Evolutionary conservation across 2,888 invertebrate genomes (phyloP), one percentile per base, ranked within the genome.

Genomic region (Scaptodrosophila latifasciaeformis): DNA sequence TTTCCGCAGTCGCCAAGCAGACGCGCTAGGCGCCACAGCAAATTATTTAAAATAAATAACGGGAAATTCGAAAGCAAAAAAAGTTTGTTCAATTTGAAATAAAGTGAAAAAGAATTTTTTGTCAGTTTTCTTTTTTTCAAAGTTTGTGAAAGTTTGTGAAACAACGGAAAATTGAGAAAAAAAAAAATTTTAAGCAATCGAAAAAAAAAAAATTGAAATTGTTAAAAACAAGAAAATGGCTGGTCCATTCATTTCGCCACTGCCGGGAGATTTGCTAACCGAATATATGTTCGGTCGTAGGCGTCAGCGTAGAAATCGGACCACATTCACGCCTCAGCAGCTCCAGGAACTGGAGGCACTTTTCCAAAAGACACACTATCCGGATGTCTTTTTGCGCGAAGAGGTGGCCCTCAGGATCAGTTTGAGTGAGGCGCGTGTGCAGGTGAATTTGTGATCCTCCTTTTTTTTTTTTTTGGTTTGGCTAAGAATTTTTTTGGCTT

Each of bases 281-380:
- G 96, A 96, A 85, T 96, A 96, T 80, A 95, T 96, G 95, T 96
- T 96, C 84, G 96, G 96, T 7, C 89, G 96, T 67, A 90, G 96
- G 59, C 89, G 96, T 69, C 92, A 97, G 89, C 90, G 96, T 57
- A 90, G 96, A 59, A 96, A 96, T 86, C 89, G 97, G 27, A 97
- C 97, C 6, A 97, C 96, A 0, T 97, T 97, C 85, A 96, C 96
- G 21, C 96, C 96, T 1, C 96, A 96, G 84, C 97, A 97, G 87
- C 88, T 97, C 43, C 94, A 95, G 82, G 96, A 96, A 82, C 86
- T 97, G 78, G 97, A 97, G 85, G 92, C 95, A 0, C 89, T 97
- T 17, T 97, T 97, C 86, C 95, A 96, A 86, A 95, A 96, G 87
- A 97, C 96, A 0, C 96, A 96, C 82, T 97, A 97, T 85, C 97